Percentiles rank a stretch among this genome's conserved stretches.
phyloP scores from a whole-genome alignment of 2,113 vertebrate species.

The Emydura subglobosa region DNA sequence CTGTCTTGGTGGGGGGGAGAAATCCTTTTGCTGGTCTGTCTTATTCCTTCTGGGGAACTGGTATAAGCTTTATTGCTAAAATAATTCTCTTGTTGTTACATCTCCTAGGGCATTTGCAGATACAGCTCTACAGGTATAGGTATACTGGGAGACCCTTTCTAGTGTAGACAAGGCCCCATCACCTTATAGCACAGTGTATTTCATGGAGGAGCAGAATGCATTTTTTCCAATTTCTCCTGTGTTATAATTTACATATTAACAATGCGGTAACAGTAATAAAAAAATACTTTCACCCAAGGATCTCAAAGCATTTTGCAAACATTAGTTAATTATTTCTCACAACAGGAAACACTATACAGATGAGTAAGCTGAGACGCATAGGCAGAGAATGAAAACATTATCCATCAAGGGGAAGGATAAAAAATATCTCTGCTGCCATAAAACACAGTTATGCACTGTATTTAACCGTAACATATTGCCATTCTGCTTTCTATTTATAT shows the following conservation, averaged over 20 bases:
- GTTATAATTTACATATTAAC: background rate
- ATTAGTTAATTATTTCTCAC: background rate
- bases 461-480: background rate
- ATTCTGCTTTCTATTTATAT: background rate
- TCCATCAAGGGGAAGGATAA: background rate
- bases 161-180: background rate
- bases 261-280: background rate
- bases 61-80: background rate
- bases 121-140: background rate
- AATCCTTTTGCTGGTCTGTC: background rate
- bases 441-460: background rate
- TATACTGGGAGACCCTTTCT: background rate
- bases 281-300: background rate
- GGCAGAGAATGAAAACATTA: background rate
- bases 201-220: background rate
- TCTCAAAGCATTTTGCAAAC: background rate
- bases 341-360: background rate
- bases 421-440: fast-evolving
- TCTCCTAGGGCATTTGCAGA: background rate
- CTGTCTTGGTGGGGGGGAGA: background rate
- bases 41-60: background rate
- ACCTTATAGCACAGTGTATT: background rate
- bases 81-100: background rate
- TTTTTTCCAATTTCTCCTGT: background rate
- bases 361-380: background rate